A percentile compares a stretch with the other conserved stretches of the same genome.
Conservation (phyloP, 2,113 vertebrate species). For the Rousettus leschenaultii region DNA sequence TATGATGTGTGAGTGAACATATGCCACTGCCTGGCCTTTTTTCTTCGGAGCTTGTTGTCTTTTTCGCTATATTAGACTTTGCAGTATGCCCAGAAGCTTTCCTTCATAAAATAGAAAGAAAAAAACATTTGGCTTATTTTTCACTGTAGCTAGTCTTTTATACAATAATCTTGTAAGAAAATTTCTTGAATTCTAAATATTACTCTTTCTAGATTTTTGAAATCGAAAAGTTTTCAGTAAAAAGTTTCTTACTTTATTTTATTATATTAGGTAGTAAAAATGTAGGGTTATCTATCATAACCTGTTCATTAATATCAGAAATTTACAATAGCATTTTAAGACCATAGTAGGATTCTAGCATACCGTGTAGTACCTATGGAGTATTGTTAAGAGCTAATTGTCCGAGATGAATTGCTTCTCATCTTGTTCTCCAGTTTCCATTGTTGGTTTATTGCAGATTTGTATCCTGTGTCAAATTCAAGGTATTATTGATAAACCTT, state of each 20-base stretch:
- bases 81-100: conserved; percentile 97
- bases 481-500: conserved; percentile 94
- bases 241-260: conserved; percentile 99
- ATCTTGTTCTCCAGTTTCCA: conserved; percentile 90
- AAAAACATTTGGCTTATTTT: conserved; percentile 99
- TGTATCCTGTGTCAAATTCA: conserved; percentile 95
- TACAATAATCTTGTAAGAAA: conserved; percentile 99
- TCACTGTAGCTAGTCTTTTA: conserved; percentile 99
- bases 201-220: conserved; percentile 99
- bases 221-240: conserved; percentile 99
- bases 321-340: conserved; percentile 94
- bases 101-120: conserved; percentile 97
- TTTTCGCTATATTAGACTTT: conserved; percentile 96
- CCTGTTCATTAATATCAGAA: conserved; percentile 96
- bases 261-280: conserved; percentile 99
- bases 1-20: conserved; percentile 88
- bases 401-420: conserved; percentile 90
- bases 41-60: conserved; percentile 89
- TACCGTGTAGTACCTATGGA: conserved; percentile 91
- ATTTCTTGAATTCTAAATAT: conserved; percentile 99
- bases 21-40: conserved; percentile 88
- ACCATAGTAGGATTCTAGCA: conserved; percentile 92
- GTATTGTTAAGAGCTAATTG: conserved; percentile 91
- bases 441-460: conserved; percentile 94
- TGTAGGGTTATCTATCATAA: conserved; percentile 99